Percentiles rank a stretch among this genome's conserved stretches.
phyloP scores from a whole-genome alignment of 2,888 invertebrate species.

The Alsophila aescularia region DNA sequence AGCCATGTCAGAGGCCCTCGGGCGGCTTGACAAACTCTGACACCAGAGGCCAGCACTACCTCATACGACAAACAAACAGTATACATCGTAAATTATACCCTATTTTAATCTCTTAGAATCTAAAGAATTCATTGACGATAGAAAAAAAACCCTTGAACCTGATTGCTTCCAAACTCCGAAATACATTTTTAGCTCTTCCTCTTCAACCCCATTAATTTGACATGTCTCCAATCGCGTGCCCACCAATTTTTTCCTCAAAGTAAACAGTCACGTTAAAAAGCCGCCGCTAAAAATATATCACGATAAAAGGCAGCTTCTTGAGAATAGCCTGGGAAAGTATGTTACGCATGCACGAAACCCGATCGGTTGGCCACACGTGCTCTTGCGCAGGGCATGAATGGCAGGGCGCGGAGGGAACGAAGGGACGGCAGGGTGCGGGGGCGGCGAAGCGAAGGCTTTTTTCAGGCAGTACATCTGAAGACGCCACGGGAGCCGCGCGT shows the following conservation, averaged over 20 bases:
- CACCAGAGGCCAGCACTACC: too few species aligned
- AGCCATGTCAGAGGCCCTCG: too few species aligned
- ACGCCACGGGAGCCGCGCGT: constrained; percentile 66
- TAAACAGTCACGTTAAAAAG: constrained; percentile 24
- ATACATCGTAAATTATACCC: background rate
- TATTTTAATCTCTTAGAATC: background rate
- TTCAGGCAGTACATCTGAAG: constrained; percentile 77
- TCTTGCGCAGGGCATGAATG: constrained; percentile 52
- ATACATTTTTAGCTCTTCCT: background rate
- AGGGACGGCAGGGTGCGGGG: constrained; percentile 45
- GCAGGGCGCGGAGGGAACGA: constrained; percentile 46
- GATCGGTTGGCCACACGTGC: constrained; percentile 77
- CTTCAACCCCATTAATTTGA: background rate
- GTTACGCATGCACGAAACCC: constrained; percentile 71
- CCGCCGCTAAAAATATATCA: constrained; percentile 23
- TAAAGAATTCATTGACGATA: background rate
- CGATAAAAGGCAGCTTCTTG: constrained; percentile 30
- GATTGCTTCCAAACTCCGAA: background rate
- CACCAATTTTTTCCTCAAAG: constrained; percentile 23
- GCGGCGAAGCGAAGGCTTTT: constrained; percentile 75
- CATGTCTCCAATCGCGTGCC: constrained; percentile 29
- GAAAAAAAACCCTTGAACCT: background rate
- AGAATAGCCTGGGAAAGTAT: constrained; percentile 71
- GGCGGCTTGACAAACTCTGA: too few species aligned
- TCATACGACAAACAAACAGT: too few species aligned